Evolutionary conservation across 1,140 invertebrate genomes (phyloP).

Genomic region (Holcopasites calliopsidis): DNA sequence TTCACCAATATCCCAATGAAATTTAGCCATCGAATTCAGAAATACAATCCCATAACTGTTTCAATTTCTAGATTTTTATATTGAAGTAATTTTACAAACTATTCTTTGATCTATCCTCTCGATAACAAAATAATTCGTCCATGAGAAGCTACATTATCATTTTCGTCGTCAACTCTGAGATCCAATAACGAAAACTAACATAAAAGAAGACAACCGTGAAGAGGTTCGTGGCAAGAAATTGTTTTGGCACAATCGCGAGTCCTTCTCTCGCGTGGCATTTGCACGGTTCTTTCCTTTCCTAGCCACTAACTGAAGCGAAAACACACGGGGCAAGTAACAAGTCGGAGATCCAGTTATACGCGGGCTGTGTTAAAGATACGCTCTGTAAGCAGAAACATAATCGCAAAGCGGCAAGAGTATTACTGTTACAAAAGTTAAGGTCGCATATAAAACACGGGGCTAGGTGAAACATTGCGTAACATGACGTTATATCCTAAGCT

Average conservation of each 20-base stretch:
- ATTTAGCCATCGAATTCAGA: not conserved
- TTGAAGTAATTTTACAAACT: not conserved
- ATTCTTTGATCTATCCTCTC: no score
- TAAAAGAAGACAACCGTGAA: not conserved
- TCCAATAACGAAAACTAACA: not conserved
- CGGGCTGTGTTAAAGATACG: conserved; percentile 53
- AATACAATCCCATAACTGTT: no score
- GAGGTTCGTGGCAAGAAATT: conserved; percentile 5
- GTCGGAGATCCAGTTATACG: conserved; percentile 56
- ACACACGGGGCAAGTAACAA: conserved; percentile 21
- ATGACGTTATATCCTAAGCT: not conserved
- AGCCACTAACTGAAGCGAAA: conserved; percentile 48
- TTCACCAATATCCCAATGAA: not conserved
- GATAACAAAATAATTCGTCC: not conserved
- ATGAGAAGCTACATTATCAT: not conserved
- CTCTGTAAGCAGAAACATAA: conserved; percentile 63
- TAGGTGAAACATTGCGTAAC: conserved; percentile 15
- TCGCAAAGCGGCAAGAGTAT: conserved; percentile 49
- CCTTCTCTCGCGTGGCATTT: not conserved
- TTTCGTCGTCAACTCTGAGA: no score
- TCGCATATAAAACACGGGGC: conserved; percentile 19
- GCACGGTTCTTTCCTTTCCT: conserved; percentile 5
- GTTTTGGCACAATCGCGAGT: not conserved
- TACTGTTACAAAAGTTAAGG: conserved; percentile 51
- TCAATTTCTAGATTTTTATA: not conserved